Conservation (phyloP, 2,113 vertebrate genomes). For the Cervus canadensis region DNA sequence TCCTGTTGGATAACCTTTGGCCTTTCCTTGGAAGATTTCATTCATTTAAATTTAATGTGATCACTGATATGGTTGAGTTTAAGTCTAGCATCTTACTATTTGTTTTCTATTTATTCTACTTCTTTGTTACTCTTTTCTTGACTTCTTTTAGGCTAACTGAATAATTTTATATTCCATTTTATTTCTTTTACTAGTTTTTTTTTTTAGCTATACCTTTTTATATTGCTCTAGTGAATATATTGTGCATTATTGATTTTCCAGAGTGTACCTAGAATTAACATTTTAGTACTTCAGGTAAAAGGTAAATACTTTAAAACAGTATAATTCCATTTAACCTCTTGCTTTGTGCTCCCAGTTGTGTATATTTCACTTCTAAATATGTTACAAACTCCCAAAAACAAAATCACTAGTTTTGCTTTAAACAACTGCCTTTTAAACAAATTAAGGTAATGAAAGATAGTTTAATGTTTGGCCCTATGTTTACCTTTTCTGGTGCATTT, state of each 20-base stretch:
- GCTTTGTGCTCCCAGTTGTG: neutral
- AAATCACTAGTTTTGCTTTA: neutral
- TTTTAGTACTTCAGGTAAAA: neutral
- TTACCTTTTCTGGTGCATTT: neutral
- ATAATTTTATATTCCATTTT: neutral
- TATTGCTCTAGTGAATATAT: neutral
- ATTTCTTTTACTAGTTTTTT: neutral
- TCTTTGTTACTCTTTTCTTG: neutral
- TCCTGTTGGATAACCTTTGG: neutral
- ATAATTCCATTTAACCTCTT: neutral
- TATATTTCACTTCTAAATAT: neutral
- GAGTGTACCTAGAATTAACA: neutral
- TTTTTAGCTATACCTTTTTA: neutral
- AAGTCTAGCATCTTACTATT: neutral
- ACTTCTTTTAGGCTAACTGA: neutral
- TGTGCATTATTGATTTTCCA: neutral
- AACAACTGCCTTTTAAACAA: neutral
- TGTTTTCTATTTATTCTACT: neutral
- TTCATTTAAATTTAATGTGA: neutral
- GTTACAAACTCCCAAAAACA: neutral
- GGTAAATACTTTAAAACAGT: neutral
- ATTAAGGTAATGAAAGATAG: neutral
- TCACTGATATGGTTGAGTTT: neutral
- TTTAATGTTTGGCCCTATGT: neutral
- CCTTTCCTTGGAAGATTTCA: neutral